Conservation (phyloP, 2,797 vertebrate genomes). For the Dicrostonyx torquatus region DNA sequence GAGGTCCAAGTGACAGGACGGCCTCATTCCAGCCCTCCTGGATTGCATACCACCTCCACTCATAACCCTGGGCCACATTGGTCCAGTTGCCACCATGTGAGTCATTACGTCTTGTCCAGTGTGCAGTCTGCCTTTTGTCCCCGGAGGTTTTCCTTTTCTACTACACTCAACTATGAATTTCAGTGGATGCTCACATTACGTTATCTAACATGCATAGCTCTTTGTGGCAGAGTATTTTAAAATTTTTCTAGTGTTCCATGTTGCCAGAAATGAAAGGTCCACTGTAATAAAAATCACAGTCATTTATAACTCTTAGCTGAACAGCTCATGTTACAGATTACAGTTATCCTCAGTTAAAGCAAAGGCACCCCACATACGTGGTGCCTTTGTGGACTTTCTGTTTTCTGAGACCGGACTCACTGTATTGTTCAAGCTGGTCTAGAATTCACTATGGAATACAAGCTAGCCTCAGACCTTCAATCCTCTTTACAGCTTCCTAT, state of each 20-base stretch:
- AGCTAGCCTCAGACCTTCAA: not conserved
- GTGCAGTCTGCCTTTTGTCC: not conserved
- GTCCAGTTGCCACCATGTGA: not conserved
- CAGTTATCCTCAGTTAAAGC: not conserved
- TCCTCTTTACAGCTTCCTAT: not conserved
- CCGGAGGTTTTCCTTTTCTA: not conserved
- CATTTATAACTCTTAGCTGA: constrained; percentile 7
- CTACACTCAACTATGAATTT: not conserved
- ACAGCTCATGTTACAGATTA: not conserved
- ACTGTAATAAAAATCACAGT: not conserved
- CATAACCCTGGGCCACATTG: not conserved
- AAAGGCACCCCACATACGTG: not conserved
- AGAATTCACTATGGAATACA: not conserved
- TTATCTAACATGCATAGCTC: not conserved
- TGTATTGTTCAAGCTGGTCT: not conserved
- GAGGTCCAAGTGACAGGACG: fast-evolving
- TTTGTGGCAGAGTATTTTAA: not conserved
- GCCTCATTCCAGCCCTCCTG: not conserved
- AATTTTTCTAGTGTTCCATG: not conserved
- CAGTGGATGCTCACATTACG: not conserved
- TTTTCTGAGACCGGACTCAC: not conserved
- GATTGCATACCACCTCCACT: not conserved
- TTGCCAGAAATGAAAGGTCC: constrained; percentile 31
- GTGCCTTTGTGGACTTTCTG: not conserved
- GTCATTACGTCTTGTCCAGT: not conserved